Base-by-base conservation (phyloP, 2,113 vertebrate genomes). In the Cyphomyrus discorhynchus region DNA sequence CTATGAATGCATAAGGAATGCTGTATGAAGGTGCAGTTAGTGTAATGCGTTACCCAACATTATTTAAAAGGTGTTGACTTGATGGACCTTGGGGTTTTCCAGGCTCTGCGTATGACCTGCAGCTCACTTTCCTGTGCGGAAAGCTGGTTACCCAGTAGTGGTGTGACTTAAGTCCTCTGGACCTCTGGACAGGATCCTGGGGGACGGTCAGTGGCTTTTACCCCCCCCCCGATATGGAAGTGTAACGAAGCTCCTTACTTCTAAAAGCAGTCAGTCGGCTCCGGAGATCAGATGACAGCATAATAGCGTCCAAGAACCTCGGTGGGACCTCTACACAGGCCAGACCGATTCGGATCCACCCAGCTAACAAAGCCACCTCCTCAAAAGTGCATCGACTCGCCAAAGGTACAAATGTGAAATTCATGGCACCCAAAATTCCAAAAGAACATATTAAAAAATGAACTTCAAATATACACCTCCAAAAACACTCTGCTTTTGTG, bases 231-330 rank as follows among this genome's bases (percentile, higher is more conserved):
- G 53, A 92, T 93, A 93, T 92, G 91, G 92, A 93, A 88, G 80
- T 6, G 42, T 85, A 91, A 56, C 90, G 82, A 85, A 88, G 88
- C 62, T 88, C 88, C 90, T 89, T 53, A 90, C 66, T 24, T 94
- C 92, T 94, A 93, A 94, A 94, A 93, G 91, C 89, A 94, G 92
- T 92, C 35, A 90, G 83, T 89, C 90, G 90, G 90, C 89, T 50
- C 11, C 87, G 89, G 58, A 13, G 91, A 93, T 94, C 92, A 52
- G 58, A 92, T 93, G 92, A 52, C 93, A 94, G 88, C 42, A 31
- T 53, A 85, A 88, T 52, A 58, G 35, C 21, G 11, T 52, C 24
- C 58, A 21, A 52, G 87, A 88, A 39, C 31, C n/a, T 50, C 50
- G 35, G 13, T 8, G 31, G 15, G 50, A 24, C n/a, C 50, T 87